Percentiles rank a stretch among this genome's conserved stretches.
These are phyloP conservation scores for Eurytoma adleriae DNA, from an alignment of 2,888 invertebrate genomes.

Conservation along the genomic window DNA sequence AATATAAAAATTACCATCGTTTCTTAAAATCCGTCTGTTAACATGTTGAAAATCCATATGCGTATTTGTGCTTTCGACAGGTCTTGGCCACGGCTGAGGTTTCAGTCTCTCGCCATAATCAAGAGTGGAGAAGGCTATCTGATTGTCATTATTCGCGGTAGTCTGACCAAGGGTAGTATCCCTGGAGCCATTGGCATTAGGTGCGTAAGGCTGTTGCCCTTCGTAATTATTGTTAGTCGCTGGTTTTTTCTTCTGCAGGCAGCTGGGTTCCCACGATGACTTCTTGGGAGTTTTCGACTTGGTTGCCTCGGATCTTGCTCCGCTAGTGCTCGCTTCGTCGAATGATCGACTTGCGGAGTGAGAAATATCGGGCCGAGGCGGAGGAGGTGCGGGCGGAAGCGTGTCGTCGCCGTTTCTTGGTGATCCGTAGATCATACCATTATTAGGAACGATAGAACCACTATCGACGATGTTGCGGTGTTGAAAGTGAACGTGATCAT, in stretches of 20 bases:
- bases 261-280: constrained; percentile 48
- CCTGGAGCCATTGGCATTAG: constrained; percentile 1
- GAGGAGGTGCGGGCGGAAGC: constrained; percentile 36
- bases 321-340: constrained; percentile 42
- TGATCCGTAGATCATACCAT: constrained; percentile 65
- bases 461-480: constrained; percentile 64
- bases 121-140: constrained; percentile 44
- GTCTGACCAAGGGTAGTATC: constrained; percentile 30
- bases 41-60: constrained; percentile 54
- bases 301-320: constrained; percentile 24
- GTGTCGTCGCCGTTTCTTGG: constrained; percentile 64
- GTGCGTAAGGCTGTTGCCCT: constrained; percentile 29
- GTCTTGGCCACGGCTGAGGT: constrained; percentile 46
- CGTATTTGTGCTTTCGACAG: constrained; percentile 30
- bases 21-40: constrained; percentile 61
- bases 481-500: constrained; percentile 69
- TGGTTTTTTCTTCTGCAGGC: constrained; percentile 47
- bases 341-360: constrained; percentile 50
- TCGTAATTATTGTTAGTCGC: constrained; percentile 50
- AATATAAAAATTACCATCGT: constrained; percentile 61
- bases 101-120: constrained; percentile 57
- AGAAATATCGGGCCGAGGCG: constrained; percentile 34
- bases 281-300: constrained; percentile 43
- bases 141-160: constrained; percentile 31
- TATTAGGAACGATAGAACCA: constrained; percentile 57